Conservation (phyloP, 2,113 vertebrate species). For the Festucalex cinctus region DNA sequence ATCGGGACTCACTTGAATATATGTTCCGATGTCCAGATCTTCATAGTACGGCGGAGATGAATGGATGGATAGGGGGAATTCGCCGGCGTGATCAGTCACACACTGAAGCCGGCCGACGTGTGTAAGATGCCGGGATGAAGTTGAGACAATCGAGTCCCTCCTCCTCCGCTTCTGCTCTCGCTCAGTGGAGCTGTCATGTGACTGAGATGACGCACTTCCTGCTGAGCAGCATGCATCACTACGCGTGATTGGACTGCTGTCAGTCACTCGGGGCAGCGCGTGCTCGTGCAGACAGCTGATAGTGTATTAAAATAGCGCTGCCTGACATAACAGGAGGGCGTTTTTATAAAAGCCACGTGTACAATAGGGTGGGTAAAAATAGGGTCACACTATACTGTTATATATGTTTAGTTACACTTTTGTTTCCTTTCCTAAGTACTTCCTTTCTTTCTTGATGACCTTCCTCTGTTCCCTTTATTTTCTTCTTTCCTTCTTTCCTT, state of each 20-base stretch:
- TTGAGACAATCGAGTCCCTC: background rate
- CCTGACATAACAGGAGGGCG: background rate
- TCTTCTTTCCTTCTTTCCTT: background rate
- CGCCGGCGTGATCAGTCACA: background rate
- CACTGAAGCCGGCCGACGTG: background rate
- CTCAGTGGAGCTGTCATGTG: constrained; percentile 29
- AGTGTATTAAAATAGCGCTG: background rate
- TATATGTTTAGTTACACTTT: no score
- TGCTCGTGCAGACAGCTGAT: background rate
- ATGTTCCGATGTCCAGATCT: constrained; percentile 78
- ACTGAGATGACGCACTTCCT: constrained; percentile 40
- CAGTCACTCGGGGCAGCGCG: background rate
- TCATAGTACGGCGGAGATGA: constrained; percentile 50
- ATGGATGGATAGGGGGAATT: background rate
- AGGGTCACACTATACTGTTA: no score
- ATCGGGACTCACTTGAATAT: constrained; percentile 70
- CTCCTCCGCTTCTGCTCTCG: background rate
- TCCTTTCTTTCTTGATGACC: no score
- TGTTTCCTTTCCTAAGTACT: background rate
- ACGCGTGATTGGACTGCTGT: background rate
- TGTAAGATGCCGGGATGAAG: background rate
- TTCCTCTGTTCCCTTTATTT: background rate
- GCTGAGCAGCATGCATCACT: background rate
- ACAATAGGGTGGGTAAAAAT: no score
- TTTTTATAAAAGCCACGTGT: background rate